Evolutionary conservation across 2,113 vertebrate genomes (phyloP).

Genomic region (Pteropus alecto): DNA sequence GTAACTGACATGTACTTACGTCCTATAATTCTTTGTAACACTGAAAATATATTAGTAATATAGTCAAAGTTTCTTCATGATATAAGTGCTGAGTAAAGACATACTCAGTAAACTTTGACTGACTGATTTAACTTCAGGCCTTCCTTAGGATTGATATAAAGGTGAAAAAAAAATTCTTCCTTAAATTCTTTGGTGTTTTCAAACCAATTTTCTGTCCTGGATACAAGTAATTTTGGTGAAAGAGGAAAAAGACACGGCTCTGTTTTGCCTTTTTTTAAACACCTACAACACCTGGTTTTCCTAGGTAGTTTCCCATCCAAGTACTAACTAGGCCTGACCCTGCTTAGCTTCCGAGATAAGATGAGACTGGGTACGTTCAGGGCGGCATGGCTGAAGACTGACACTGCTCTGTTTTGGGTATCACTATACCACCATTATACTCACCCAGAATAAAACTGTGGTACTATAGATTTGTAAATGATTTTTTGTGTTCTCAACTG

Average conservation of each 20-base stretch:
- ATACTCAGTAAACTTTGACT: constrained; percentile 40
- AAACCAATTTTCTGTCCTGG: constrained; percentile 41
- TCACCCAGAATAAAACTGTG: constrained; percentile 7
- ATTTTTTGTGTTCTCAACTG: constrained; percentile 48
- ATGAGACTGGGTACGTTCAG: too few species aligned
- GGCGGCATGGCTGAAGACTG: too few species aligned
- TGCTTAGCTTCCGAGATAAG: too few species aligned
- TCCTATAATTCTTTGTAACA: constrained; percentile 7
- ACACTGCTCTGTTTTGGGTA: background rate
- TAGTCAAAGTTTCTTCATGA: constrained; percentile 6
- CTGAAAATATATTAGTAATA: background rate
- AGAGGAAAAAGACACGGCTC: background rate
- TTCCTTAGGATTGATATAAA: constrained; percentile 47
- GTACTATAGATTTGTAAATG: background rate
- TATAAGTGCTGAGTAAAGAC: background rate
- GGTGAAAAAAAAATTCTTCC: constrained; percentile 22
- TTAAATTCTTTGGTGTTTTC: constrained; percentile 43
- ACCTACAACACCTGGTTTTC: too few species aligned
- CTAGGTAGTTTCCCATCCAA: too few species aligned
- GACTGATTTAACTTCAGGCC: background rate
- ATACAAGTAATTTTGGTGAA: constrained; percentile 28
- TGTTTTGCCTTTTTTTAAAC: too few species aligned
- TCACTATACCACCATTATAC: background rate
- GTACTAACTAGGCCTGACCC: too few species aligned
- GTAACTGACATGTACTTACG: background rate